phyloP scores from a whole-genome alignment of 30 jellyfish, hydroid and myxozoan genomes.

The Sanderia malayensis region DNA sequence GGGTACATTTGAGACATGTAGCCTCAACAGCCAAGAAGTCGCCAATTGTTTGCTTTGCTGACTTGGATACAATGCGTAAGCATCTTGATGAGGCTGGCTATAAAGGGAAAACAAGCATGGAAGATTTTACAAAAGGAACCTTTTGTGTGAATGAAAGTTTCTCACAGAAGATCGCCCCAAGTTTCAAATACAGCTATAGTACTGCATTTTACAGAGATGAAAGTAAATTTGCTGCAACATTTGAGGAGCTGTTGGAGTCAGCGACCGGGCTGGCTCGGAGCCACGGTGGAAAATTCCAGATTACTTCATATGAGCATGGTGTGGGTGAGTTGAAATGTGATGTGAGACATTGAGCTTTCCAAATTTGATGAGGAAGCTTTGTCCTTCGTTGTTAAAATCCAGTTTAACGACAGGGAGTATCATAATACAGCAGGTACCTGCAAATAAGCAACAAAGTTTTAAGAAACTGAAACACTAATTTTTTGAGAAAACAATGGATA shows the following conservation, averaged over 20 bases:
- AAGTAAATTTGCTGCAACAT: conserved; percentile 61
- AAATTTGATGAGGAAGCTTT: too few relatives aligned
- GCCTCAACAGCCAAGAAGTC: conserved; percentile 25
- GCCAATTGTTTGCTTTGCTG: conserved; percentile 77
- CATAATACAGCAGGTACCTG: too few relatives aligned
- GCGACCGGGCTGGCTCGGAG: conserved; percentile 53
- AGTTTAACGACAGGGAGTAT: too few relatives aligned
- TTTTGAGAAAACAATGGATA: too few relatives aligned
- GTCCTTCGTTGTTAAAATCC: too few relatives aligned
- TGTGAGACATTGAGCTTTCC: too few relatives aligned
- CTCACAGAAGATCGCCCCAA: conserved; percentile 41
- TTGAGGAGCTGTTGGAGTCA: conserved; percentile 54
- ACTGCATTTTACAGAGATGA: conserved; percentile 89
- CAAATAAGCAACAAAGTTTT: too few relatives aligned
- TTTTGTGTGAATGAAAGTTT: conserved; percentile 70
- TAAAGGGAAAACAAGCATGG: not conserved
- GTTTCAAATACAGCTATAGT: conserved; percentile 64
- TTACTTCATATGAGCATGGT: conserved; percentile 65
- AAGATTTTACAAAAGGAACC: conserved; percentile 66
- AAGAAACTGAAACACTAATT: too few relatives aligned
- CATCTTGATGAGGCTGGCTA: conserved; percentile 58
- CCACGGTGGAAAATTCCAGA: conserved; percentile 92
- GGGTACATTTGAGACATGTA: conserved; percentile 67
- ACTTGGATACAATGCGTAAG: conserved; percentile 56
- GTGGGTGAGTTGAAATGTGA: conserved; percentile 54